Evolutionary conservation across 2,888 invertebrate genomes (phyloP), one percentile per base, ranked within the genome.

Genomic region (Andrena dorsata): DNA sequence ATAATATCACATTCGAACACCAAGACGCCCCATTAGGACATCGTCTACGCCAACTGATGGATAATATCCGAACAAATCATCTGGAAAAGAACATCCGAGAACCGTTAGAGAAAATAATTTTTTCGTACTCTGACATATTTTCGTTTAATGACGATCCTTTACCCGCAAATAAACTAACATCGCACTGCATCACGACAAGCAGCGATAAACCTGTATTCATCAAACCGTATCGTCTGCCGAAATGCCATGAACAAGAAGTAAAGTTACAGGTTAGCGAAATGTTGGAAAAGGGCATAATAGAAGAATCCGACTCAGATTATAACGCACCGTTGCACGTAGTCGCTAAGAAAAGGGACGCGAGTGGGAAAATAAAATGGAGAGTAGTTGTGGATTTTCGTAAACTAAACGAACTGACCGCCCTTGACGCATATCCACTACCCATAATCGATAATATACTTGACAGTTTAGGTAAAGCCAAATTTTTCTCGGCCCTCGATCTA

Each of bases 221-320:
- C 35, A 35, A 35, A 68, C 56, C 32, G 8, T 68, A 68, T 10
- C 53, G 56, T 7, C 68, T 26, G 16, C 69, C 35, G 69, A 69
- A 26, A 26, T 2, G 8, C 3, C 47, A 70, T 3, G 60, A 47
- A 47, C 2, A 13, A 0, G 70, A 70, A 60, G 28, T 60, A 10
- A 47, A 60, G 20, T 47, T 8, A 60, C 58, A 60, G 20, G 13
- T 70, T 1, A 16, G 58, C 28, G 5, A 70, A n/a, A 58, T 60
- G 41, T 20, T 58, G 20, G 13, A 58, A 1, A 13, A n/a, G n/a
- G 35, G 28, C 2, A 30, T 70, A 20, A 70, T 49, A 13, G 60
- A 60, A 32, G 49, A 60, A 32, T 60, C 47, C 0, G 49, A 71
- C 1, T 60, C 70, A 16, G 30, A 47, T 0, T 71, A 49, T 16